phyloP scores from a whole-genome alignment of 2,797 vertebrate species.

The Scyliorhinus canicula region DNA sequence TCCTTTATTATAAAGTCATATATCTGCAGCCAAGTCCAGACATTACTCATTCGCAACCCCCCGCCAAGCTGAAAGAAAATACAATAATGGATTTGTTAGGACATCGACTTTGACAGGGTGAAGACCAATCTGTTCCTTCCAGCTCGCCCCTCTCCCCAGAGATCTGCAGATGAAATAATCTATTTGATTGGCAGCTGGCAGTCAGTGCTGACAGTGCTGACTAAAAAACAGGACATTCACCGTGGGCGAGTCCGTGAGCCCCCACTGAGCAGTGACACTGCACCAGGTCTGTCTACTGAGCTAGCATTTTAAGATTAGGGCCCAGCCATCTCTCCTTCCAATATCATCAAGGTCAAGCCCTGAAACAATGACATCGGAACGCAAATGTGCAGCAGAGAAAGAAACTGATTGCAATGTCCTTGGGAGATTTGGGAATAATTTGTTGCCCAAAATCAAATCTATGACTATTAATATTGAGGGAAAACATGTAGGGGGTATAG shows the following conservation, averaged over 20 bases:
- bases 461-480: not conserved
- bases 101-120: not conserved
- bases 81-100: not conserved
- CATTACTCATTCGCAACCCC: not conserved
- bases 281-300: not conserved
- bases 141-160: not conserved
- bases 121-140: not conserved
- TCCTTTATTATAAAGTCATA: not conserved
- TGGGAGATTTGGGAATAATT: not conserved
- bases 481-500: not conserved
- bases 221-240: not conserved
- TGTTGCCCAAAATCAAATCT: not conserved
- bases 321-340: not conserved
- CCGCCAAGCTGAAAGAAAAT: not conserved
- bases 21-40: not conserved
- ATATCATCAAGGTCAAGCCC: not conserved
- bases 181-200: not conserved
- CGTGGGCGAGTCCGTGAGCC: not conserved
- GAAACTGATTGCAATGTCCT: not conserved
- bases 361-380: not conserved
- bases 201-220: not conserved
- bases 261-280: not conserved
- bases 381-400: not conserved
- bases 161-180: not conserved
- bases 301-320: not conserved